phyloP scores from a whole-genome alignment of 2,113 vertebrate species.

The Ictalurus punctatus region DNA sequence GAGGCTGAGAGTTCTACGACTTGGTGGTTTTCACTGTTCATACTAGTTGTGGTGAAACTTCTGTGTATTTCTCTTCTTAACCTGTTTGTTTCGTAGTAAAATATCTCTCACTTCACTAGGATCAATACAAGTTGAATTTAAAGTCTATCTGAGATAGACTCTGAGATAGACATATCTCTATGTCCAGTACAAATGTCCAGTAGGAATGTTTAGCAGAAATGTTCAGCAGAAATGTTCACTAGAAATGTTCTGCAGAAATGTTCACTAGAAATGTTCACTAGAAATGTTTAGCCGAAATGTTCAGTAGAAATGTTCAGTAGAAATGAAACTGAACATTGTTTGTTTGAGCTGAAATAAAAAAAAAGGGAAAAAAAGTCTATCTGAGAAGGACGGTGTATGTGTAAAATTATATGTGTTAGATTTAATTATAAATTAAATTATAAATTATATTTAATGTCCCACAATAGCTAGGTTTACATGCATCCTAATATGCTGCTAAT shows the following conservation, averaged over 20 bases:
- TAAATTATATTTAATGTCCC: not conserved
- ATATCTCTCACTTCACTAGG: not conserved
- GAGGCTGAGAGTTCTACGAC: not conserved
- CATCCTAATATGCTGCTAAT: not conserved
- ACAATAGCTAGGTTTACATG: not conserved
- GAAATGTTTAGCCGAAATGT: too few species aligned
- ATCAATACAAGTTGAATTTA: not conserved
- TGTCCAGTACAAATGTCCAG: too few species aligned
- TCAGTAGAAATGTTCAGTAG: too few species aligned
- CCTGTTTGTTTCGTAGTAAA: not conserved
- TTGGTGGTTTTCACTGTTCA: not conserved
- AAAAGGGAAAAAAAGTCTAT: slow-evolving; percentile 11
- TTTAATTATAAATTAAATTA: not conserved
- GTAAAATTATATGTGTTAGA: not conserved
- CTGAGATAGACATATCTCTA: too few species aligned
- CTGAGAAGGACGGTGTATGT: not conserved
- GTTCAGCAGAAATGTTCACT: too few species aligned
- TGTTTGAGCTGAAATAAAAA: too few species aligned
- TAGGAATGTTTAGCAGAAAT: too few species aligned
- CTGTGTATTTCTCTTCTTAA: not conserved
- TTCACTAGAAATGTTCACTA: too few species aligned
- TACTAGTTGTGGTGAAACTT: not conserved
- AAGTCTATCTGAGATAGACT: slow-evolving; percentile 10
- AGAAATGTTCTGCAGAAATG: too few species aligned
- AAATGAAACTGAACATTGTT: too few species aligned